phyloP scores from a whole-genome alignment of 2,888 invertebrate species.

The Thera obeliscata region DNA sequence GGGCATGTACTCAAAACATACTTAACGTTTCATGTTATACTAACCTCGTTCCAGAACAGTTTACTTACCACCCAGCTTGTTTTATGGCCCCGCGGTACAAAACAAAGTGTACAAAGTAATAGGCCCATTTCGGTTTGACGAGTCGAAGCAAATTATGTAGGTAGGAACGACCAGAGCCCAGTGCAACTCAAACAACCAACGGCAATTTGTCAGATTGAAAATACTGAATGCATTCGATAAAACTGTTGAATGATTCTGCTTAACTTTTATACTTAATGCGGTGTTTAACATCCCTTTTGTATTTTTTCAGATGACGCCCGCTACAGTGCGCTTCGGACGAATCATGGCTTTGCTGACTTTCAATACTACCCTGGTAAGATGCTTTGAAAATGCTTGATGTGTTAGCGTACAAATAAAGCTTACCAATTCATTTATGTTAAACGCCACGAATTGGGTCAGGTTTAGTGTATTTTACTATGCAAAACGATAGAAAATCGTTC shows the following conservation, averaged over 20 bases:
- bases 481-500: slow-evolving; percentile 25
- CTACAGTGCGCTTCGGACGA: slow-evolving; percentile 53
- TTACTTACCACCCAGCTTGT: slow-evolving; percentile 20
- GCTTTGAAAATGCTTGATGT: neutral
- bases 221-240: slow-evolving; percentile 47
- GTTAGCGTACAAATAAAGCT: neutral
- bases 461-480: slow-evolving; percentile 10
- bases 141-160: slow-evolving; percentile 48
- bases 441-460: neutral
- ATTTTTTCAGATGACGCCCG: slow-evolving; percentile 69
- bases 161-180: slow-evolving; percentile 24
- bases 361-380: slow-evolving; percentile 68
- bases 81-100: slow-evolving; percentile 30
- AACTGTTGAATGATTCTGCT: slow-evolving; percentile 7
- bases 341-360: slow-evolving; percentile 61
- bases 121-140: slow-evolving; percentile 43
- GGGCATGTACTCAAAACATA: neutral
- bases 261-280: neutral
- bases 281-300: slow-evolving; percentile 44
- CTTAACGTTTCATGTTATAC: neutral
- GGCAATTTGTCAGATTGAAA: slow-evolving; percentile 55
- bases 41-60: slow-evolving; percentile 14
- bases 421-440: neutral
- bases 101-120: slow-evolving; percentile 37
- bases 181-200: slow-evolving; percentile 57